Evolutionary conservation across 1,140 invertebrate species (phyloP).

Genomic region (Onthophagus taurus): DNA sequence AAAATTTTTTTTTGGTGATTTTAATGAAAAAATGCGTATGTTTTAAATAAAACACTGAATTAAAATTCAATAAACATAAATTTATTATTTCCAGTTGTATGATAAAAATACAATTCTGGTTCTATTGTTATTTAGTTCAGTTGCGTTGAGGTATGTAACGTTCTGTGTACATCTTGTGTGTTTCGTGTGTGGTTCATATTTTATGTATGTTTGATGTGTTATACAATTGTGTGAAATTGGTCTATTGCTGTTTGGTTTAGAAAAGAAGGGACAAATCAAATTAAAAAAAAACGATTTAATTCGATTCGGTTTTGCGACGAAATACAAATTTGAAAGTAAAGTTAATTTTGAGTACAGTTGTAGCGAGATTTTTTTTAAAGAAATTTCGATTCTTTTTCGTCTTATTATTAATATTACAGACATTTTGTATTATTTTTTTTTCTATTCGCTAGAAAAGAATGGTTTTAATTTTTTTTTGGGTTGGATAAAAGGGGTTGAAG

Average conservation of each 20-base stretch:
- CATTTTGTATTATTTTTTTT: background rate
- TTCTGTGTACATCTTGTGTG: no score
- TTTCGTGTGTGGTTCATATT: background rate
- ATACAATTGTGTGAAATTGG: background rate
- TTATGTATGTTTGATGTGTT: background rate
- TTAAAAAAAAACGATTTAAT: background rate
- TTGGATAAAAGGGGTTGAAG: no score
- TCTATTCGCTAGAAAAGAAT: background rate
- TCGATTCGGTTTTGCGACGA: background rate
- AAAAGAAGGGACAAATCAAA: background rate
- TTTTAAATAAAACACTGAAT: background rate
- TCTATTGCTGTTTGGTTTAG: background rate
- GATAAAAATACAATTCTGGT: background rate
- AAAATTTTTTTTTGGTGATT: no score
- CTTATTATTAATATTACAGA: background rate
- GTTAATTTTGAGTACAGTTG: no score
- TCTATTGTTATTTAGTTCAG: no score
- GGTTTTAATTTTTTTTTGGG: no score
- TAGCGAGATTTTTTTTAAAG: no score
- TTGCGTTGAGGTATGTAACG: no score
- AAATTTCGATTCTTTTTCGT: background rate
- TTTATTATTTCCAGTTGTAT: slow-evolving; percentile 1
- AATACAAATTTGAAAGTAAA: background rate
- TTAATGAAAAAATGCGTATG: no score
- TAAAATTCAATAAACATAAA: background rate